Evolutionary conservation across 2,113 vertebrate genomes (phyloP).

Genomic region (Ploceus nigricollis): DNA sequence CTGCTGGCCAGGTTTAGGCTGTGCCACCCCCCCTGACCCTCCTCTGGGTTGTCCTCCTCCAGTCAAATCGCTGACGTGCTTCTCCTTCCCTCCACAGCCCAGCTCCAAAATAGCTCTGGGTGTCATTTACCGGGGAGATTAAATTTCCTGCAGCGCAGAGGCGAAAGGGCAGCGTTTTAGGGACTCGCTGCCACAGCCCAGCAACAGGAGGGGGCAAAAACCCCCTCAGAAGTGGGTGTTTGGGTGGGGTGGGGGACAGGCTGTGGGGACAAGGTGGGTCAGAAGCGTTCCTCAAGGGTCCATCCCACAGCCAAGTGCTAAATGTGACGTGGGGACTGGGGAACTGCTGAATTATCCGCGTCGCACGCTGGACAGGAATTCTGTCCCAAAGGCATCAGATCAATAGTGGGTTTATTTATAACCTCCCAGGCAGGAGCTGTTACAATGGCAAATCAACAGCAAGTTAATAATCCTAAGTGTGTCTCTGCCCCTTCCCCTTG

Average conservation of each 20-base stretch:
- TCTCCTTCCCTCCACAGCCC: conserved; percentile 69
- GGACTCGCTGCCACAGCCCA: background rate
- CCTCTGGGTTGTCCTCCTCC: conserved; percentile 26
- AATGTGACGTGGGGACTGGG: rapidly evolving
- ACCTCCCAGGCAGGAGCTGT: background rate
- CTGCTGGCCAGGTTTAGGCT: background rate
- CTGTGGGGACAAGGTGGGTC: rapidly evolving
- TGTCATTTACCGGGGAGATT: conserved; percentile 79
- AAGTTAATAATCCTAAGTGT: rapidly evolving
- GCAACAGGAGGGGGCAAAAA: background rate
- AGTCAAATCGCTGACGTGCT: conserved; percentile 61
- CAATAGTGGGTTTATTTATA: background rate
- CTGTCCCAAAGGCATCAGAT: background rate
- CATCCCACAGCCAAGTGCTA: background rate
- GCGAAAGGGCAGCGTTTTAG: conserved; percentile 41
- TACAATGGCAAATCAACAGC: background rate
- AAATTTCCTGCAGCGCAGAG: conserved; percentile 47
- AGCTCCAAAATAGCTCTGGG: conserved; percentile 86
- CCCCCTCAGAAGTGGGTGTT: rapidly evolving
- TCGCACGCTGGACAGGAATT: rapidly evolving
- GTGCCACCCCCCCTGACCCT: background rate
- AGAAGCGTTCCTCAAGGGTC: background rate
- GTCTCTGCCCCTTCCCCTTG: too few species aligned
- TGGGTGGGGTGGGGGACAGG: background rate
- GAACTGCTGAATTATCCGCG: background rate